These are phyloP conservation scores for Calliopsis andreniformis DNA, from an alignment of 1,140 invertebrate species.

Conservation along the genomic window DNA sequence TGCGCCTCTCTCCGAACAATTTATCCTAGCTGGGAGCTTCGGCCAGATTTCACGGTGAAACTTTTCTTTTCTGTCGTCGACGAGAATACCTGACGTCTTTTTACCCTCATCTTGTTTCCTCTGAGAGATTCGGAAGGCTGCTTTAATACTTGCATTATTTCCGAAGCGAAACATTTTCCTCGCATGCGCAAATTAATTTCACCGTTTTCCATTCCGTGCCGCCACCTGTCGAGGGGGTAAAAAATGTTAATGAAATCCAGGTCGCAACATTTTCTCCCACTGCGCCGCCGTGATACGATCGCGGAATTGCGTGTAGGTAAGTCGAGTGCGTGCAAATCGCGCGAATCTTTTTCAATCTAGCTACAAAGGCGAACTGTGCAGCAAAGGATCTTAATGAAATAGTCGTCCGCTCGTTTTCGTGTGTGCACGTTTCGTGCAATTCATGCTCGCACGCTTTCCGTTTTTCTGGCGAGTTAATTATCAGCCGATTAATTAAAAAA, in stretches of 20 bases:
- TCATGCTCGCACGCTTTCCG: not conserved
- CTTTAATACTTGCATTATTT: too few relatives aligned
- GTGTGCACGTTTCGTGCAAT: not conserved
- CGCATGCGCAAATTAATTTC: not conserved
- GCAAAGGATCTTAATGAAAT: not conserved
- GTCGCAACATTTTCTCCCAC: not conserved
- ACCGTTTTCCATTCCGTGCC: too few relatives aligned
- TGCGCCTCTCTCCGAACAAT: slow-evolving; percentile 1
- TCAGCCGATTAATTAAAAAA: not conserved
- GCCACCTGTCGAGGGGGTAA: not conserved
- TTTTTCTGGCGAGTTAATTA: not conserved
- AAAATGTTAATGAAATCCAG: slow-evolving; percentile 24
- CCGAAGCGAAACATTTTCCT: not conserved
- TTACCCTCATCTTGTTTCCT: not conserved
- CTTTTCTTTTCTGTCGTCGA: not conserved
- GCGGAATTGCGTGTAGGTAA: not conserved
- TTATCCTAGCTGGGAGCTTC: not conserved
- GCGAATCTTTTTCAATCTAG: not conserved
- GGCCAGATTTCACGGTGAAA: not conserved
- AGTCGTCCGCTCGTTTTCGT: not conserved
- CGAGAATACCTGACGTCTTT: not conserved
- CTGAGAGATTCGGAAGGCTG: too few relatives aligned
- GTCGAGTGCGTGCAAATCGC: not conserved
- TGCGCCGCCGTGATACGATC: not conserved
- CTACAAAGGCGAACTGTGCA: too few relatives aligned